Percentiles rank a stretch among this genome's conserved stretches.
These are phyloP conservation scores for Heliconius nattereri DNA, from an alignment of 1,140 invertebrate species.

Conservation along the genomic window DNA sequence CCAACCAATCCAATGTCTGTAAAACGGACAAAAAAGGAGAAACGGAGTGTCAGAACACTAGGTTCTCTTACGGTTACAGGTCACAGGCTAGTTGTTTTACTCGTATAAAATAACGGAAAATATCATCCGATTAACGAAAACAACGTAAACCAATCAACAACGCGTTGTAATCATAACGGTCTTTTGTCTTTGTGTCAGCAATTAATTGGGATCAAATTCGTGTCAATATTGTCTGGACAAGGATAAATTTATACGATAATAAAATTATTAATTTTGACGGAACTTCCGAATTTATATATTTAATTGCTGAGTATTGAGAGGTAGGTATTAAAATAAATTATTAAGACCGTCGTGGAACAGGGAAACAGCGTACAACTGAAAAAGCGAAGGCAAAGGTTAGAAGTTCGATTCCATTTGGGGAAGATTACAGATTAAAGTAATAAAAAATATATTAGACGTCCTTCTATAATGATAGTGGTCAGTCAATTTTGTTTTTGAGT, in stretches of 20 bases:
- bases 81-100: no score
- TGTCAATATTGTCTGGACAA: slow-evolving; percentile 6
- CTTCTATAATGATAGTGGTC: no score
- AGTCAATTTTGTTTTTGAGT: no score
- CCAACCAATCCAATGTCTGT: no score
- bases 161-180: slow-evolving; percentile 5
- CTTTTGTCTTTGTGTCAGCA: slow-evolving; percentile 6
- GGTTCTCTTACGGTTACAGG: not conserved
- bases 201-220: slow-evolving; percentile 11
- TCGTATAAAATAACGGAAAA: not conserved
- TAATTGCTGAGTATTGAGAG: not conserved
- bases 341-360: no score
- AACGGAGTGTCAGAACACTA: not conserved
- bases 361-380: no score
- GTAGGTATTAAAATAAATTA: not conserved
- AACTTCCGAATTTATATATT: not conserved
- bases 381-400: not conserved
- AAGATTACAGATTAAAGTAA: no score
- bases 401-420: not conserved
- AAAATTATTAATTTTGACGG: not conserved
- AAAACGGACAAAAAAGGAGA: no score
- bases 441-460: no score
- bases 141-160: slow-evolving; percentile 4
- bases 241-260: not conserved
- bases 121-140: not conserved